Percentiles rank a stretch among this genome's conserved stretches.
Evolutionary conservation across 1,140 invertebrate species (phyloP).

Genomic region (Drosophila paulistorum): DNA sequence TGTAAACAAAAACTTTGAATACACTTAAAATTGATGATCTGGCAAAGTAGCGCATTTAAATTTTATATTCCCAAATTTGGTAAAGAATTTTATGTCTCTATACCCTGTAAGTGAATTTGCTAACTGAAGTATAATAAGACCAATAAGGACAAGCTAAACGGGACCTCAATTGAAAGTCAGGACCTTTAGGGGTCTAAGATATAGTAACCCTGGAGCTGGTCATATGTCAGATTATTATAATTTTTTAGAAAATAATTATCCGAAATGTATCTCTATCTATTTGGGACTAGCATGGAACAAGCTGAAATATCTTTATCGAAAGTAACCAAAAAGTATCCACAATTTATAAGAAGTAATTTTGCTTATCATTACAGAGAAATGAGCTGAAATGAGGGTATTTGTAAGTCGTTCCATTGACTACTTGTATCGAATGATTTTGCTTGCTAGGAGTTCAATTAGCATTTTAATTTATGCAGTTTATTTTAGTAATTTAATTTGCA

Average conservation of each 20-base stretch:
- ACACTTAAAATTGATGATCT: constrained; percentile 43
- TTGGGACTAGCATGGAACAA: no score
- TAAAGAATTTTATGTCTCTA: constrained; percentile 14
- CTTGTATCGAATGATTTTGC: background rate
- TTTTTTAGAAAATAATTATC: no score
- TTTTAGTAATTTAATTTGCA: constrained; percentile 22
- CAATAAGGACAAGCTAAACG: no score
- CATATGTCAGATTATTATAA: no score
- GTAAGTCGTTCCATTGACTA: background rate
- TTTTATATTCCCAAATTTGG: constrained; percentile 18
- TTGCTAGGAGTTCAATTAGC: constrained; percentile 21
- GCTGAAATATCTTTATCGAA: no score
- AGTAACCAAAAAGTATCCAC: no score
- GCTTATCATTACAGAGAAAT: no score
- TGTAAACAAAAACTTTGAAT: constrained; percentile 35
- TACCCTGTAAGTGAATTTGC: background rate
- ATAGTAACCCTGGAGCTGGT: no score
- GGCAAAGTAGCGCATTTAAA: constrained; percentile 32
- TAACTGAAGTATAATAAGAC: background rate
- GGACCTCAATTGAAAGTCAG: no score
- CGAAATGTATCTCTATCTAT: no score
- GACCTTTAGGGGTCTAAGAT: no score
- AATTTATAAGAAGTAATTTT: no score
- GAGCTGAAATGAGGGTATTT: background rate
- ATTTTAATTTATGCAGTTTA: constrained; percentile 23